phyloP scores from a whole-genome alignment of 1,140 invertebrate genomes.

The Cydia pomonella region DNA sequence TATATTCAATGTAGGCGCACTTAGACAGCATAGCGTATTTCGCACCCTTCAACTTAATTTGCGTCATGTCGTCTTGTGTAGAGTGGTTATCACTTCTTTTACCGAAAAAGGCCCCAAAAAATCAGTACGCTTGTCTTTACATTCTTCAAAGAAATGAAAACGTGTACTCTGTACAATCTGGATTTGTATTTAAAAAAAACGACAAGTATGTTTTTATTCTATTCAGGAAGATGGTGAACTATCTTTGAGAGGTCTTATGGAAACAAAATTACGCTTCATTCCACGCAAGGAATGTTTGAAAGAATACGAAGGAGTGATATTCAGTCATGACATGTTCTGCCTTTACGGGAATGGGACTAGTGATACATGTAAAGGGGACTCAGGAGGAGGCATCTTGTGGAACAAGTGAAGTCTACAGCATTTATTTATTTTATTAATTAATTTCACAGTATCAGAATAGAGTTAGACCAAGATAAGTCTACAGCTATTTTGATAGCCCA shows the following conservation, averaged over 20 bases:
- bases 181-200: constrained; percentile 26
- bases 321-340: constrained; percentile 61
- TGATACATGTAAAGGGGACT: constrained; percentile 62
- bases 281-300: constrained; percentile 41
- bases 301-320: constrained; percentile 36
- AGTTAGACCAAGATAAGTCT: no score
- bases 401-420: constrained; percentile 32
- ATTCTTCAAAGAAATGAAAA: no score
- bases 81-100: no score
- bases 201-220: constrained; percentile 34
- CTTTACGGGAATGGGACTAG: constrained; percentile 49
- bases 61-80: no score
- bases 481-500: no score
- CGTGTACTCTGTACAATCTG: neutral
- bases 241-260: constrained; percentile 40
- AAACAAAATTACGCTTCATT: constrained; percentile 44
- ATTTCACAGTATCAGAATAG: no score
- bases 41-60: no score
- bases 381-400: constrained; percentile 54
- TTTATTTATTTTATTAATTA: no score
- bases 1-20: no score
- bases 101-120: no score
- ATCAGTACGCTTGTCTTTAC: no score
- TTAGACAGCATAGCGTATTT: no score
- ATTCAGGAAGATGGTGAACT: constrained; percentile 45